Base-by-base conservation (phyloP, 2,888 invertebrate species). In the Synanthedon tipuliformis region DNA sequence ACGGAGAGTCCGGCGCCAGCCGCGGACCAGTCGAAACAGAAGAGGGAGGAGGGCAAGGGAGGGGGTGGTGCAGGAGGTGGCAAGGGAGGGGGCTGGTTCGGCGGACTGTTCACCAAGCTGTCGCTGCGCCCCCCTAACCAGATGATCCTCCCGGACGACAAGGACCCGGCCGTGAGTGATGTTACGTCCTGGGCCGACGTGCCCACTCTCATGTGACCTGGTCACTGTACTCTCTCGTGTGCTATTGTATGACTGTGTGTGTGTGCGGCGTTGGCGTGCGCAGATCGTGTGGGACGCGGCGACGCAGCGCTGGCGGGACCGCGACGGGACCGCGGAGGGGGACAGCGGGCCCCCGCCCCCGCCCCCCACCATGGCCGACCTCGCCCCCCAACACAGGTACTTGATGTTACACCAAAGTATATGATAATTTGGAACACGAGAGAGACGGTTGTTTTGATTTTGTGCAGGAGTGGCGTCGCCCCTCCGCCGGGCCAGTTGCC, bases 141-240 rank as follows among this genome's bases (percentile, higher is more conserved):
- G 89, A 97, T 97, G 96, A 96, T 94, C 71, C 88, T 98, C 63
- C 97, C 98, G 1, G 97, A 97, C 83, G 97, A 98, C 83, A 96
- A 93, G 78, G 94, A 97, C 87, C 96, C 96, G 58, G 88, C 94
- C 59, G 95, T 95, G 88, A 90, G 91, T 87, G 10, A 50, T 12
- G 50, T 34, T 23, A 7, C 50, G 40, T 12, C 23, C 40, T 10
- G n/a, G 18, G 5, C 16, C 12, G 50, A 62, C 15, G 57, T 63
- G 55, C 71, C 73, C 54, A 69, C 75, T n/a, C 72, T 80, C n/a
- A 62, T 79, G 50, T 76, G 68, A 50, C 41, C 11, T 10, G 3
- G 34, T n/a, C 1, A 18, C n/a, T n/a, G 41, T 50, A 41, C 49
- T n/a, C 18, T 54, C 13, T 13, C 50, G 52, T 23, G 27, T 34